A percentile compares a stretch with the other conserved stretches of the same genome.
These are phyloP conservation scores for Cyclargus thomasi DNA, from an alignment of 1,140 invertebrate genomes.

Conservation along the genomic window DNA sequence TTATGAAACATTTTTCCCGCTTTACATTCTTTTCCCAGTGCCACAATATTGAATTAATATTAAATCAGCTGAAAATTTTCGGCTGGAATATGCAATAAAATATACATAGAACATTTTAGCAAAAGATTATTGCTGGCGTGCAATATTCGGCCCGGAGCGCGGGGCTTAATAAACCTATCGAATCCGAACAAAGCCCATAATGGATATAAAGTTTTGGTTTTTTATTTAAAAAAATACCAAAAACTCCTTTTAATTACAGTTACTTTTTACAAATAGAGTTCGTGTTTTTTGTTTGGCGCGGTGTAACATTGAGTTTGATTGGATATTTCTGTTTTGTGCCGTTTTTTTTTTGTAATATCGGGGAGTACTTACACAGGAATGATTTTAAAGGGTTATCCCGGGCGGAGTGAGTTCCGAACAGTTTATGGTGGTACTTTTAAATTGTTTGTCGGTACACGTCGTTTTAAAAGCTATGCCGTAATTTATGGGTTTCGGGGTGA, in stretches of 20 bases:
- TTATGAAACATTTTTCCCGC: neutral
- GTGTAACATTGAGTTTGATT: conserved; percentile 8
- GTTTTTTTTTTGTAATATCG: neutral
- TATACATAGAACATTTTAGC: neutral
- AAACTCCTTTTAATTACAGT: conserved; percentile 10
- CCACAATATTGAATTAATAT: neutral
- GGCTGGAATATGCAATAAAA: neutral
- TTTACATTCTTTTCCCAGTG: neutral
- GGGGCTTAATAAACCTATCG: neutral
- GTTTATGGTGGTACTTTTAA: neutral
- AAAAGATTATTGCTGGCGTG: neutral
- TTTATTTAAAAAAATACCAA: neutral
- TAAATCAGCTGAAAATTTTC: neutral
- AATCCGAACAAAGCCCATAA: neutral
- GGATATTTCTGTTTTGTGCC: neutral
- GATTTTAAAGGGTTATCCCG: neutral
- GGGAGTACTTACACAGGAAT: neutral
- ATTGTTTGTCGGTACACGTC: neutral
- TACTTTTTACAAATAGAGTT: neutral
- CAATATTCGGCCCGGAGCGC: neutral
- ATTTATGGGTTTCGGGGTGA: neutral
- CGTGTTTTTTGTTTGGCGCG: neutral
- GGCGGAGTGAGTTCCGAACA: neutral
- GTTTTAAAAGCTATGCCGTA: neutral
- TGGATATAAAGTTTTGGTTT: conserved; percentile 5